Percentiles rank a stretch among this genome's conserved stretches.
Evolutionary conservation across 2,888 invertebrate species (phyloP).

Genomic region (Plusia festucae): DNA sequence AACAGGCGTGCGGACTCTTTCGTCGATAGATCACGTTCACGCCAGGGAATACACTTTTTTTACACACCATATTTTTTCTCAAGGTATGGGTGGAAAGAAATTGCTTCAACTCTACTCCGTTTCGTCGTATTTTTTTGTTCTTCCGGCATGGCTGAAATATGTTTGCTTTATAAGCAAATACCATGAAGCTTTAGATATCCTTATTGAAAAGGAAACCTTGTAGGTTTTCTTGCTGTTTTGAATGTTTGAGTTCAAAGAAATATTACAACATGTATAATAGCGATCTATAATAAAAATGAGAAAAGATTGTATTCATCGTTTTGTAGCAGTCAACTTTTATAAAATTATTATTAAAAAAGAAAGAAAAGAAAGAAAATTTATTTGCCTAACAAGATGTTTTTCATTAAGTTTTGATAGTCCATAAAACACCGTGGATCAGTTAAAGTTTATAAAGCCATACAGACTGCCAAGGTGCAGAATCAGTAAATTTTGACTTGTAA

Average conservation of each 20-base stretch:
- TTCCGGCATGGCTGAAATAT: slow-evolving; percentile 12
- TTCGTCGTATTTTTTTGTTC: slow-evolving; percentile 20
- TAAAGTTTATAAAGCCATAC: slow-evolving; percentile 51
- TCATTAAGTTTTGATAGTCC: not conserved
- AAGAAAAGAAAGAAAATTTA: too few species aligned
- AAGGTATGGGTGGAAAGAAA: slow-evolving; percentile 52
- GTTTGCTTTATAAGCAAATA: slow-evolving; percentile 22
- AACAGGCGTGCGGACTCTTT: slow-evolving; percentile 80
- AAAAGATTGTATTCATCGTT: too few species aligned
- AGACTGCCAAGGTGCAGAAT: slow-evolving; percentile 56
- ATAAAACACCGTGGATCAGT: slow-evolving; percentile 13
- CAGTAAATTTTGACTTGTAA: slow-evolving; percentile 65
- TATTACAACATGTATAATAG: not conserved
- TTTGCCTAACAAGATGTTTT: slow-evolving; percentile 1
- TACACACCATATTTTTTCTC: slow-evolving; percentile 53
- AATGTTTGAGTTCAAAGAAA: not conserved
- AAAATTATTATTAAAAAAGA: not conserved
- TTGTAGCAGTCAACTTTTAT: not conserved
- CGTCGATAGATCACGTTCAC: slow-evolving; percentile 79
- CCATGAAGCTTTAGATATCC: slow-evolving; percentile 20
- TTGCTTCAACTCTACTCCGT: slow-evolving; percentile 35
- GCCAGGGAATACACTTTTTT: slow-evolving; percentile 69
- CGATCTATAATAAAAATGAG: too few species aligned
- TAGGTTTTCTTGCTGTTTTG: not conserved
- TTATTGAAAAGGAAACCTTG: slow-evolving; percentile 9